Percentiles rank a stretch among this genome's conserved stretches.
Conservation (phyloP, 2,113 vertebrate genomes). For the Amphiprion percula region DNA sequence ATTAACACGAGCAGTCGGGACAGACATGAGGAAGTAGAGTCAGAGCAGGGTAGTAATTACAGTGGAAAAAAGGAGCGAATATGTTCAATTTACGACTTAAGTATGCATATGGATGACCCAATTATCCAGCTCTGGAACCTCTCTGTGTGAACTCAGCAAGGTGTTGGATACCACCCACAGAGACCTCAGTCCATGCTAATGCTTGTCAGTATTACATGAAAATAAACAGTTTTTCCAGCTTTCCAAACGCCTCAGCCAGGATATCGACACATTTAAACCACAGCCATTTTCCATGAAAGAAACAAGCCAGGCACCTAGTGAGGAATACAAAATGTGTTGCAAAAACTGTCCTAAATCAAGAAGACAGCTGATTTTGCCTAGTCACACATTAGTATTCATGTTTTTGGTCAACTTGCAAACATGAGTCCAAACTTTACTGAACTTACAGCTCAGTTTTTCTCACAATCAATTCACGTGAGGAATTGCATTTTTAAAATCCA, state of each 20-base stretch:
- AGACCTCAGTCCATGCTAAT: not conserved
- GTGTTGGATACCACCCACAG: conserved; percentile 53
- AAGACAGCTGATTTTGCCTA: too few relatives aligned
- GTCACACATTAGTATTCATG: too few relatives aligned
- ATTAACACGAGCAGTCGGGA: conserved; percentile 8
- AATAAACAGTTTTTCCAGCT: not conserved
- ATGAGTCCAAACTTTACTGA: not conserved
- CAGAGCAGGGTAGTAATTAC: conserved; percentile 41
- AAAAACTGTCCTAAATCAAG: too few relatives aligned
- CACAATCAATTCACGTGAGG: not conserved
- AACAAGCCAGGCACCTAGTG: too few relatives aligned
- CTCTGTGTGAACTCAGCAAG: conserved; percentile 42
- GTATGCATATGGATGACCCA: conserved; percentile 13
- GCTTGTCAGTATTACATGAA: not conserved
- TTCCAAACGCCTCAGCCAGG: not conserved
- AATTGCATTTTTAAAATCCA: too few relatives aligned
- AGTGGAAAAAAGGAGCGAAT: conserved; percentile 19
- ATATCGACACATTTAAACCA: not conserved
- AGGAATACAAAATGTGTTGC: too few relatives aligned
- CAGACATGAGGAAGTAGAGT: conserved; percentile 21
- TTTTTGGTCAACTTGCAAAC: too few relatives aligned
- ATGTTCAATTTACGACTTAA: conserved; percentile 20
- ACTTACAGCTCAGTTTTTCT: not conserved
- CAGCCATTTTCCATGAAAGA: not conserved
- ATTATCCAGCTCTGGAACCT: conserved; percentile 23